A percentile compares a stretch with the other conserved stretches of the same genome.
Evolutionary conservation across 2,113 vertebrate species (phyloP).

Genomic region (Chloebia gouldiae): DNA sequence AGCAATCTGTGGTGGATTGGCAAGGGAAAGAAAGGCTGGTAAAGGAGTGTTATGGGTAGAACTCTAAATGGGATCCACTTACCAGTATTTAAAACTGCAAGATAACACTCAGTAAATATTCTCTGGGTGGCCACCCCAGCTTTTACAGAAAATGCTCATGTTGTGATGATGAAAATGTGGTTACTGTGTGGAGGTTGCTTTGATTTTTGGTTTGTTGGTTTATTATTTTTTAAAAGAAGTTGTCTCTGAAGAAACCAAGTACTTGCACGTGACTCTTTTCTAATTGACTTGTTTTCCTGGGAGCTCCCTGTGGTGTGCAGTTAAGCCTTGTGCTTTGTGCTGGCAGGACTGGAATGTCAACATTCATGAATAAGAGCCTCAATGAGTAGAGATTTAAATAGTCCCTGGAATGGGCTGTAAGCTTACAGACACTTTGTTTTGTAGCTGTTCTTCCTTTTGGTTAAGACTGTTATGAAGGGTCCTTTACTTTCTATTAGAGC

Average conservation of each 20-base stretch:
- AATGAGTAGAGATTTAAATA: slow-evolving; percentile 13
- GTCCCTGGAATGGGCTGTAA: background rate
- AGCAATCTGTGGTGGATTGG: background rate
- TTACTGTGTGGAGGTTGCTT: background rate
- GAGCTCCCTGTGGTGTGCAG: slow-evolving; percentile 38
- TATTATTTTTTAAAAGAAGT: background rate
- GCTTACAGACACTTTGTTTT: slow-evolving; percentile 16
- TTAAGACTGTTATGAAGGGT: background rate
- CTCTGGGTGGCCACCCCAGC: background rate
- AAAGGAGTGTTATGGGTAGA: background rate
- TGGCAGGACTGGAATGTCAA: slow-evolving; percentile 31
- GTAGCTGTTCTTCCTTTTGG: background rate
- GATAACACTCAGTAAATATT: background rate
- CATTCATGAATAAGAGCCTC: slow-evolving; percentile 23
- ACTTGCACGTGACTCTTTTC: slow-evolving; percentile 34
- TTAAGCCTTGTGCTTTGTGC: slow-evolving; percentile 43
- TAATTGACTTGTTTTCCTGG: slow-evolving; percentile 53
- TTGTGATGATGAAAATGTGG: background rate
- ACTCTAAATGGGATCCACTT: background rate
- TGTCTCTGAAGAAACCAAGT: background rate
- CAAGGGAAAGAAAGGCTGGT: background rate
- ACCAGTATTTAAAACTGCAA: background rate
- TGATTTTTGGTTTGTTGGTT: background rate
- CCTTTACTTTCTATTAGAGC: background rate
- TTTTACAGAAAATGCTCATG: fast-evolving